Conservation (phyloP, 2,888 invertebrate species). For the Euproctis similis region DNA sequence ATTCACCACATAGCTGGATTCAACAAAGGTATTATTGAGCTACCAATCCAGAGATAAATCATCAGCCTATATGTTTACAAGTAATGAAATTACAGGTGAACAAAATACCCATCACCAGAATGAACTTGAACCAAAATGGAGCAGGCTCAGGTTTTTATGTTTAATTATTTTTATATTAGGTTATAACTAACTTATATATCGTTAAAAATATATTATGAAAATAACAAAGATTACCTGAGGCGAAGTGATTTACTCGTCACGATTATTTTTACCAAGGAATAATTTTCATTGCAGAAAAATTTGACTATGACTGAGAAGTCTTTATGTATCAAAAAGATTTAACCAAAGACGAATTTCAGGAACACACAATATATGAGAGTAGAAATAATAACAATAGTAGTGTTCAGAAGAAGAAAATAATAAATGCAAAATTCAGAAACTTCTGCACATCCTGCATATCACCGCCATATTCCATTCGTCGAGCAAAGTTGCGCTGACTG, state of each 20-base stretch:
- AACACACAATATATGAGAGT: conserved; percentile 30
- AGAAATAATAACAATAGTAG: conserved; percentile 30
- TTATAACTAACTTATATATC: no score
- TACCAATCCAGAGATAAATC: not conserved
- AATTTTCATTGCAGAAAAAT: conserved; percentile 67
- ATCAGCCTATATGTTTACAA: conserved; percentile 2
- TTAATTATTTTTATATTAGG: no score
- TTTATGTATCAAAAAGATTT: conserved; percentile 24
- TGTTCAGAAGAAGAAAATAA: conserved; percentile 42
- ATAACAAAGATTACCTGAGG: conserved; percentile 58
- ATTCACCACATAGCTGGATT: conserved; percentile 5
- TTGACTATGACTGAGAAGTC: conserved; percentile 28
- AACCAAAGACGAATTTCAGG: conserved; percentile 29
- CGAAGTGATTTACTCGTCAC: conserved; percentile 65
- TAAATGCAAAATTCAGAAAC: conserved; percentile 61
- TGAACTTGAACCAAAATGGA: conserved; percentile 62
- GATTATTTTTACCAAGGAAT: conserved; percentile 73
- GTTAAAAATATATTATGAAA: not conserved
- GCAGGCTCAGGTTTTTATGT: conserved; percentile 32
- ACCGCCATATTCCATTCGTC: conserved; percentile 69
- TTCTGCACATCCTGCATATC: conserved; percentile 70
- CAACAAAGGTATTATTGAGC: conserved; percentile 3
- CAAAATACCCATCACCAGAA: conserved; percentile 47
- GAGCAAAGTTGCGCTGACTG: conserved; percentile 38
- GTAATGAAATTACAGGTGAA: conserved; percentile 23